Evolutionary conservation across 2,888 invertebrate genomes (phyloP).

Genomic region (Azorinus chamasolen): DNA sequence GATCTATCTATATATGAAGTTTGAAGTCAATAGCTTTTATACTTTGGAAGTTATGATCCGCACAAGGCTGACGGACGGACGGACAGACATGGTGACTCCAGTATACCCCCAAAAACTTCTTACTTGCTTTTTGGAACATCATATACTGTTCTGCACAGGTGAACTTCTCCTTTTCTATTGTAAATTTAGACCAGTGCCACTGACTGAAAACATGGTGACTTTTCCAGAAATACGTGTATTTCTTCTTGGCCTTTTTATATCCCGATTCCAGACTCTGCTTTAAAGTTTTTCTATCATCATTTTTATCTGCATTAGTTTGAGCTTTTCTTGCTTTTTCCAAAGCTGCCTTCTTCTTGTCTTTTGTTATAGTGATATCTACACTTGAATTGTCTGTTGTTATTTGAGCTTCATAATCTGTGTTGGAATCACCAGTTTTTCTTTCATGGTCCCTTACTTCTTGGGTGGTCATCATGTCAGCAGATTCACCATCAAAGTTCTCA

Average conservation of each 20-base stretch:
- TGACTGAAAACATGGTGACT: constrained; percentile 81
- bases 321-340: neutral
- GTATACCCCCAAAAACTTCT: no score
- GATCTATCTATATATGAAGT: no score
- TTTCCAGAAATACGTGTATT: constrained; percentile 77
- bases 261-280: neutral
- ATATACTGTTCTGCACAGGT: constrained; percentile 83
- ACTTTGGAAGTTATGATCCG: no score
- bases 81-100: no score
- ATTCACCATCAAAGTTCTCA: no score
- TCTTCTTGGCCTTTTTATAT: constrained; percentile 49
- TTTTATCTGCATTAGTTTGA: constrained; percentile 8
- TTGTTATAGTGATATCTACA: neutral
- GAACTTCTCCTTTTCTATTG: constrained; percentile 69
- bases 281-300: neutral
- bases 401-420: neutral
- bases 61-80: no score
- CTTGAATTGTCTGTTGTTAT: neutral
- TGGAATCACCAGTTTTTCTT: no score
- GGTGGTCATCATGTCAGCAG: no score
- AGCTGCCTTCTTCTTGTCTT: neutral
- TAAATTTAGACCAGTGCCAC: constrained; percentile 71
- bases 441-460: no score
- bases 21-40: no score
- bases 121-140: constrained; percentile 84